Conservation (phyloP, 2,888 invertebrate genomes). For the Temnothorax ravouxi region DNA sequence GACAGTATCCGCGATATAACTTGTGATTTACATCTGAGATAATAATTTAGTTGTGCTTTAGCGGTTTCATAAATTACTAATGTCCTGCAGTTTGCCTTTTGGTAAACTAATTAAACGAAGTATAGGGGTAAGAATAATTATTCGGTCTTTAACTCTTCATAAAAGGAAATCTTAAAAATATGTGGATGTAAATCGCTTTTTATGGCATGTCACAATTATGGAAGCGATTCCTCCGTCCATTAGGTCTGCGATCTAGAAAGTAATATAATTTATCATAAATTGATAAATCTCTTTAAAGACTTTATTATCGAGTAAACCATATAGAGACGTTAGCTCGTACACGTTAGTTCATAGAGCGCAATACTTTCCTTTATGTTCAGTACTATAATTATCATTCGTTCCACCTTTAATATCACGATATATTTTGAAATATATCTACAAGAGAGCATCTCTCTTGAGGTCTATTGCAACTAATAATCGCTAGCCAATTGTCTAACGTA, state of each 20-base stretch:
- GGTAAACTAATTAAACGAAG: slow-evolving; percentile 22
- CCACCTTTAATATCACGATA: background rate
- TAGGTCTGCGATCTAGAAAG: background rate
- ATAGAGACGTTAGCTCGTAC: background rate
- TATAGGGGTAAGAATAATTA: background rate
- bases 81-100: background rate
- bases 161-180: slow-evolving; percentile 1
- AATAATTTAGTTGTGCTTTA: slow-evolving; percentile 41
- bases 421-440: background rate
- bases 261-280: slow-evolving; percentile 5
- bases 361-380: background rate
- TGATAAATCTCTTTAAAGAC: background rate
- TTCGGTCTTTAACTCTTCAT: background rate
- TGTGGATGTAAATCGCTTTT: background rate
- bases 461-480: background rate
- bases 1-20: slow-evolving; percentile 50
- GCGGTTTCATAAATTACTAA: slow-evolving; percentile 46
- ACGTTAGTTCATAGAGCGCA: background rate
- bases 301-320: background rate
- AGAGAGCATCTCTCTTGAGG: background rate
- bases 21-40: slow-evolving; percentile 43
- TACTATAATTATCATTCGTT: background rate
- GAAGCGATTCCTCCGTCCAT: background rate
- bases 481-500: background rate
- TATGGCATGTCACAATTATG: slow-evolving; percentile 10